Percentiles rank a stretch among this genome's conserved stretches.
Evolutionary conservation across 1,140 invertebrate species (phyloP).

Genomic region (Homarus americanus): DNA sequence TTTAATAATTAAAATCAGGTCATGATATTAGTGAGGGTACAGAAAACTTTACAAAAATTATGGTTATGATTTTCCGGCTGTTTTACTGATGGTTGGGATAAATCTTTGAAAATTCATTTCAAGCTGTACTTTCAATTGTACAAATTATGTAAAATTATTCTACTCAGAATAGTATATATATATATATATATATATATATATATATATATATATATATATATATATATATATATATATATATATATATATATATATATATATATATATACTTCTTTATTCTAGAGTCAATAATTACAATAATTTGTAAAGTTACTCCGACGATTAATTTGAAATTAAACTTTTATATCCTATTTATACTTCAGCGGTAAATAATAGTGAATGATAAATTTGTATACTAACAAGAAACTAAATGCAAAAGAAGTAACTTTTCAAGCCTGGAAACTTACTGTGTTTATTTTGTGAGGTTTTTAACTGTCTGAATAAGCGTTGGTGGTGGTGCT

Average conservation of each 20-base stretch:
- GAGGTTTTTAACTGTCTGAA: background rate
- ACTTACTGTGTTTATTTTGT: background rate
- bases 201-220: background rate
- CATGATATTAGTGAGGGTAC: too few species aligned
- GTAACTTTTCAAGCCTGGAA: background rate
- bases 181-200: constrained; percentile 3
- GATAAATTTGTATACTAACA: too few species aligned
- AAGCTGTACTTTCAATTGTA: background rate
- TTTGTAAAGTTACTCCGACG: too few species aligned
- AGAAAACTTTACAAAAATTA: too few species aligned
- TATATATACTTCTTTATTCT: background rate
- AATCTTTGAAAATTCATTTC: too few species aligned
- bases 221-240: background rate
- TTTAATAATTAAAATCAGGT: too few species aligned
- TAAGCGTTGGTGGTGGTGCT: background rate
- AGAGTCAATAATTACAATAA: background rate
- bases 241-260: background rate
- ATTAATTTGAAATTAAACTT: background rate
- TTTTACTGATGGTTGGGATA: too few species aligned
- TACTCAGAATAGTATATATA: constrained; percentile 25
- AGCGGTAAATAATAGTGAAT: too few species aligned
- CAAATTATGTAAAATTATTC: background rate
- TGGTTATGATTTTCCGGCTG: too few species aligned
- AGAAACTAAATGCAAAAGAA: too few species aligned
- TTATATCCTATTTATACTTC: too few species aligned